A percentile compares a stretch with the other conserved stretches of the same genome.
Conservation (phyloP, 2,113 vertebrate species). For the Oryzias curvinotus region DNA sequence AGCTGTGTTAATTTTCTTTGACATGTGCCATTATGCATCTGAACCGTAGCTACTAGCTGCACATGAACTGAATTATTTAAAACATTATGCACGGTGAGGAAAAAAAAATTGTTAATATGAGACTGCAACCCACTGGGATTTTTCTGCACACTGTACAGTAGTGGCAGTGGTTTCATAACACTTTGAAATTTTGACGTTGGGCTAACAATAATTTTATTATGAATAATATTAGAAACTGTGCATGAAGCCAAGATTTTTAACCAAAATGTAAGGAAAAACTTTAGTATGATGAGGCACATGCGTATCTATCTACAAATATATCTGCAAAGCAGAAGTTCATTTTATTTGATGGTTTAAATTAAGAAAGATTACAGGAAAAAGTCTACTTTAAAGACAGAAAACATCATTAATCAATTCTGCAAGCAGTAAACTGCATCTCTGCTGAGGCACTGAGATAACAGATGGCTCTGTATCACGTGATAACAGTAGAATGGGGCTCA, state of each 20-base stretch:
- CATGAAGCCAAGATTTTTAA: not conserved
- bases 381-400: not conserved
- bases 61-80: conserved; percentile 19
- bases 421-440: conserved; percentile 1
- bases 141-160: conserved; percentile 10
- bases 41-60: conserved; percentile 5
- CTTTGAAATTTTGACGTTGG: conserved; percentile 6
- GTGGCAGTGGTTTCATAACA: not conserved
- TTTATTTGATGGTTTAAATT: not conserved
- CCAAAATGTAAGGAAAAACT: not conserved
- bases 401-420: not conserved
- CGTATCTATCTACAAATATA: not conserved
- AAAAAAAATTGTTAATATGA: conserved; percentile 3
- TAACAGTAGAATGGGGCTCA: conserved; percentile 5
- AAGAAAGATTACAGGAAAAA: not conserved
- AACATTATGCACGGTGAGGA: not conserved
- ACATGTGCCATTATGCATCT: conserved; percentile 13
- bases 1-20: conserved; percentile 9
- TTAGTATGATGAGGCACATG: not conserved
- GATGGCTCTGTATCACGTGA: conserved; percentile 26
- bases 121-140: conserved; percentile 9
- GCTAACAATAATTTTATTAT: not conserved
- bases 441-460: conserved; percentile 14
- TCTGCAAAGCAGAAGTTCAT: not conserved
- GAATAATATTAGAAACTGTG: no score